These are phyloP conservation scores for Crocallis elinguaria DNA, from an alignment of 2,888 invertebrate species.

Conservation along the genomic window DNA sequence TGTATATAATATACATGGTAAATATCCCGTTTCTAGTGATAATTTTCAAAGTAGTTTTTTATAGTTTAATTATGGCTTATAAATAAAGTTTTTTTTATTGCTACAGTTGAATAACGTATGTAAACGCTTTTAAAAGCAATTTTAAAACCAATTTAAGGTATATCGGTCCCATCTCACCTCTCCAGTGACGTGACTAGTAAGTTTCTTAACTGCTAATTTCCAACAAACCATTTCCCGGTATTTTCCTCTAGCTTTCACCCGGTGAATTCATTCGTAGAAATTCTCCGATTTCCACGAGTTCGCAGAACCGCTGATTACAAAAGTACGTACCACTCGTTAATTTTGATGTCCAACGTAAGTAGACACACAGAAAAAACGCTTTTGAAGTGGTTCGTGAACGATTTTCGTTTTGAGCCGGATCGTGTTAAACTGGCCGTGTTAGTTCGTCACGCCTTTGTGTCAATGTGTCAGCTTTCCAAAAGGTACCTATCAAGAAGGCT, in stretches of 20 bases:
- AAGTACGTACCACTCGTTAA: conserved; percentile 13
- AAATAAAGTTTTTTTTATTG: too few relatives aligned
- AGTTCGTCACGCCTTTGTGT: neutral
- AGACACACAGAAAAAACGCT: neutral
- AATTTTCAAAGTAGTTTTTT: too few relatives aligned
- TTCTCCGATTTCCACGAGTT: conserved; percentile 8
- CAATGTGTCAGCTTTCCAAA: neutral
- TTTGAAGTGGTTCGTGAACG: neutral
- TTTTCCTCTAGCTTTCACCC: neutral
- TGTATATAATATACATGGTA: too few relatives aligned
- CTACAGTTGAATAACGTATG: too few relatives aligned
- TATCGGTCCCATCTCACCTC: too few relatives aligned
- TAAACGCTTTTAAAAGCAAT: too few relatives aligned
- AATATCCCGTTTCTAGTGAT: too few relatives aligned
- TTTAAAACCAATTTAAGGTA: too few relatives aligned
- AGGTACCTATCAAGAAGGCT: neutral
- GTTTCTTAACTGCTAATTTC: too few relatives aligned
- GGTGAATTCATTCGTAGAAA: neutral
- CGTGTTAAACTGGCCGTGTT: neutral
- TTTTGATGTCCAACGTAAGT: conserved; percentile 8
- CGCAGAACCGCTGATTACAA: conserved; percentile 16
- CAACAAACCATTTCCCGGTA: too few relatives aligned
- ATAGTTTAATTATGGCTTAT: too few relatives aligned
- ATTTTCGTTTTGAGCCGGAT: neutral
- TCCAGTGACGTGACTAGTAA: too few relatives aligned